phyloP scores from a whole-genome alignment of 1,140 invertebrate species.

The Papilio dardanus region DNA sequence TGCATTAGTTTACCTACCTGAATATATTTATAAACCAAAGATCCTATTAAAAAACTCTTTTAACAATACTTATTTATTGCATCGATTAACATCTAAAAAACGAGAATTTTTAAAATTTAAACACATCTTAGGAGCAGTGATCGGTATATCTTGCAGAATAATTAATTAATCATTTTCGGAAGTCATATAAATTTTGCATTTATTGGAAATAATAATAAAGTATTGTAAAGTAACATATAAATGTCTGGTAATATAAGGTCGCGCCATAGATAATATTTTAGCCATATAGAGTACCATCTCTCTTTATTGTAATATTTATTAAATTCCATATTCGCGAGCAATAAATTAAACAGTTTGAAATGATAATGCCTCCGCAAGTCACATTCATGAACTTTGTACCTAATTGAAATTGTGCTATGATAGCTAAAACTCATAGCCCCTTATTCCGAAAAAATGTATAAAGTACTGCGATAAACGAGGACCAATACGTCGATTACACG shows the following conservation, averaged over 20 bases:
- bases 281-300: not conserved
- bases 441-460: too few relatives aligned
- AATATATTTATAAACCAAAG: conserved; percentile 4
- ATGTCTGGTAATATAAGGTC: not conserved
- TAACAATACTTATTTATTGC: not conserved
- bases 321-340: too few relatives aligned
- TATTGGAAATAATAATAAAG: not conserved
- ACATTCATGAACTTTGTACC: not conserved
- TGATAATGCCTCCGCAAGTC: too few relatives aligned
- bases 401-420: too few relatives aligned
- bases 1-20: not conserved
- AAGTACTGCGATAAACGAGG: too few relatives aligned
- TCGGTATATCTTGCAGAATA: not conserved
- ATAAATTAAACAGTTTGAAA: not conserved
- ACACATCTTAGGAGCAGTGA: not conserved
- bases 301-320: too few relatives aligned
- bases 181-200: not conserved
- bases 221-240: not conserved
- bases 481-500: too few relatives aligned
- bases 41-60: not conserved
- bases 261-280: not conserved
- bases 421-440: too few relatives aligned
- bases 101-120: not conserved
- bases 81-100: not conserved
- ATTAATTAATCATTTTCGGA: not conserved